Conservation (phyloP, 2,888 invertebrate species). For the Acleris holmiana region DNA sequence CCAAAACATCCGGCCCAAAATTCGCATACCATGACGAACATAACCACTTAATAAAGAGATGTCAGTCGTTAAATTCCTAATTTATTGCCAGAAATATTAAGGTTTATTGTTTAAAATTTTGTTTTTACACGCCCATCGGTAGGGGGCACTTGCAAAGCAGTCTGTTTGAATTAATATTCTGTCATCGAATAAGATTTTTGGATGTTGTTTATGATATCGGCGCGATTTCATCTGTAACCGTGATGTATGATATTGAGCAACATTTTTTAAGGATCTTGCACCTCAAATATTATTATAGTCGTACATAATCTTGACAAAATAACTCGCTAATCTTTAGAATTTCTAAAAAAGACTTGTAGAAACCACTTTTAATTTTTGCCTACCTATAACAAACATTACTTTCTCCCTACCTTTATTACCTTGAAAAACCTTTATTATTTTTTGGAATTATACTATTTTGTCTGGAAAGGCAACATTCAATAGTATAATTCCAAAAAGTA, state of each 20-base stretch:
- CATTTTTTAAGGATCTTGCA: neutral
- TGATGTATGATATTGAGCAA: constrained; percentile 48
- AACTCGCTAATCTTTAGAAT: too few relatives aligned
- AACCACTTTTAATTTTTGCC: too few relatives aligned
- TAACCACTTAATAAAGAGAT: constrained; percentile 63
- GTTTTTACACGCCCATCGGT: constrained; percentile 62
- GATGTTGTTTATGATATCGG: constrained; percentile 71
- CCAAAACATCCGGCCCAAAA: constrained; percentile 34
- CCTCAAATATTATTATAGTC: too few relatives aligned
- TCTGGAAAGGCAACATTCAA: too few relatives aligned
- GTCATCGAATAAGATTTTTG: constrained; percentile 73
- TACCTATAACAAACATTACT: too few relatives aligned
- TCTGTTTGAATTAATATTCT: constrained; percentile 79
- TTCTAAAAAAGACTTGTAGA: too few relatives aligned
- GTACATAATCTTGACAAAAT: neutral
- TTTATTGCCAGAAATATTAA: constrained; percentile 66
- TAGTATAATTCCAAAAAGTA: too few relatives aligned
- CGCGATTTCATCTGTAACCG: constrained; percentile 59
- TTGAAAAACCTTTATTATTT: too few relatives aligned
- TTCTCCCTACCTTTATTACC: too few relatives aligned
- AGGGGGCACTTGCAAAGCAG: constrained; percentile 59
- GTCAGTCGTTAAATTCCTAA: constrained; percentile 60
- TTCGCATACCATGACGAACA: constrained; percentile 48
- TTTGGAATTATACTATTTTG: too few relatives aligned
- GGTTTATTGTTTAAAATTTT: constrained; percentile 65